Evolutionary conservation across 2,888 invertebrate genomes (phyloP).

Genomic region (Drosophila fungiperda): DNA sequence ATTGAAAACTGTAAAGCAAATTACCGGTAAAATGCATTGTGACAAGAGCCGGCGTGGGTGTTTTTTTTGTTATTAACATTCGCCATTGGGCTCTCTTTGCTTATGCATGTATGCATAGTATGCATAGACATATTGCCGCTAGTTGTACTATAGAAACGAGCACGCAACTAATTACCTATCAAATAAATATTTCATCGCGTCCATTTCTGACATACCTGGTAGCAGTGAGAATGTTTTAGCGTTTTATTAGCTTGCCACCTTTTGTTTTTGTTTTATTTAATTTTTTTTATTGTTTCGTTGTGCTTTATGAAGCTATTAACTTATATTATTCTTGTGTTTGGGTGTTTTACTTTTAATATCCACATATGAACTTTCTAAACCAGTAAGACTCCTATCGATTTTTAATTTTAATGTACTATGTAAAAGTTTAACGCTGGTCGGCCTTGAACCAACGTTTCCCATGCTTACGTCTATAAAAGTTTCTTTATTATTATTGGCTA

Average conservation of each 20-base stretch:
- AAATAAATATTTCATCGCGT: slow-evolving; percentile 36
- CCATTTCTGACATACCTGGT: slow-evolving; percentile 1
- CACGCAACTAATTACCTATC: slow-evolving; percentile 41
- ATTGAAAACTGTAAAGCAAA: slow-evolving; percentile 79
- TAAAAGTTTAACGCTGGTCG: not conserved
- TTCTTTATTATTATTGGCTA: not conserved
- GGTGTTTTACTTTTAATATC: slow-evolving; percentile 6
- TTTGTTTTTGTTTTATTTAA: not conserved
- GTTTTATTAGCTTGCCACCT: not conserved
- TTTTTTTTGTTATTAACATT: slow-evolving; percentile 28
- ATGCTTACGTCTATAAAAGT: not conserved
- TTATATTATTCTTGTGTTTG: slow-evolving; percentile 4
- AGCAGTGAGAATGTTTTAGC: not conserved
- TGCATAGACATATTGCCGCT: slow-evolving; percentile 15
- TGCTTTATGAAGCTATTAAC: slow-evolving; percentile 3
- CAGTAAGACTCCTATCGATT: not conserved
- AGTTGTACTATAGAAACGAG: slow-evolving; percentile 2
- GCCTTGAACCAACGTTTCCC: not conserved
- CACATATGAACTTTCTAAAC: slow-evolving; percentile 9
- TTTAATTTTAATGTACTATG: not conserved
- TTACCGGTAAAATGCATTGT: slow-evolving; percentile 80
- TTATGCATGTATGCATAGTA: slow-evolving; percentile 21
- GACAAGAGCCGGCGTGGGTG: slow-evolving; percentile 76
- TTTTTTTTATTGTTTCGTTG: not conserved
- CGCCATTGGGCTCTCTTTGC: slow-evolving; percentile 27